Conservation (phyloP, 2,113 vertebrate genomes). For the Rafetus swinhoei region DNA sequence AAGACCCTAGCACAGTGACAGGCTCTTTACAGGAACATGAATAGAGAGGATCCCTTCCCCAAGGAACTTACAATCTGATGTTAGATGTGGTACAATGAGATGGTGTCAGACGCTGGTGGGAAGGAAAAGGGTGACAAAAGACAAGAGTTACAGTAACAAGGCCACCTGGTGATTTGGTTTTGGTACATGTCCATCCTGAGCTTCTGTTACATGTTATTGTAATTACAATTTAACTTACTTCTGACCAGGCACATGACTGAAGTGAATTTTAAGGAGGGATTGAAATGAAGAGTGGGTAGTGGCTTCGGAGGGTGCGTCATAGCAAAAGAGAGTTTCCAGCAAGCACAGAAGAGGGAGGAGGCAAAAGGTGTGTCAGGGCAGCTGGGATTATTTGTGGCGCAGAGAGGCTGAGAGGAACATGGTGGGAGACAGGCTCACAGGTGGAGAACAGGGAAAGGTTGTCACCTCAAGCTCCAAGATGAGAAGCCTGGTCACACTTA, state of each 20-base stretch:
- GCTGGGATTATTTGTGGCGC: neutral
- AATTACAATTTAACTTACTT: neutral
- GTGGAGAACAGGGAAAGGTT: neutral
- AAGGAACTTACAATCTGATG: neutral
- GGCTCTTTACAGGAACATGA: neutral
- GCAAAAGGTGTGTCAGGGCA: neutral
- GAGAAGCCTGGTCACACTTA: neutral
- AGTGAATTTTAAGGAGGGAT: neutral
- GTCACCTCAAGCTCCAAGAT: neutral
- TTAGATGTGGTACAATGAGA: rapidly evolving
- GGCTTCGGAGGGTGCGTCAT: neutral
- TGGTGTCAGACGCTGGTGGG: neutral
- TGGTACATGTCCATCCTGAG: neutral
- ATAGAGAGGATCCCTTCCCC: neutral
- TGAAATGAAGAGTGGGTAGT: neutral
- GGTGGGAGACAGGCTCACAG: neutral
- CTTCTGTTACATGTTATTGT: neutral
- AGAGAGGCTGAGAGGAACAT: neutral
- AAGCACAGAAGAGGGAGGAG: neutral
- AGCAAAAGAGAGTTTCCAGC: neutral
- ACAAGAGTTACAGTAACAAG: neutral
- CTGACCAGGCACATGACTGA: neutral
- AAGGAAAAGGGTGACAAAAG: neutral
- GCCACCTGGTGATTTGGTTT: neutral
- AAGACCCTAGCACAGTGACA: neutral